phyloP scores from a whole-genome alignment of 2,113 vertebrate genomes.

The Procavia capensis region DNA sequence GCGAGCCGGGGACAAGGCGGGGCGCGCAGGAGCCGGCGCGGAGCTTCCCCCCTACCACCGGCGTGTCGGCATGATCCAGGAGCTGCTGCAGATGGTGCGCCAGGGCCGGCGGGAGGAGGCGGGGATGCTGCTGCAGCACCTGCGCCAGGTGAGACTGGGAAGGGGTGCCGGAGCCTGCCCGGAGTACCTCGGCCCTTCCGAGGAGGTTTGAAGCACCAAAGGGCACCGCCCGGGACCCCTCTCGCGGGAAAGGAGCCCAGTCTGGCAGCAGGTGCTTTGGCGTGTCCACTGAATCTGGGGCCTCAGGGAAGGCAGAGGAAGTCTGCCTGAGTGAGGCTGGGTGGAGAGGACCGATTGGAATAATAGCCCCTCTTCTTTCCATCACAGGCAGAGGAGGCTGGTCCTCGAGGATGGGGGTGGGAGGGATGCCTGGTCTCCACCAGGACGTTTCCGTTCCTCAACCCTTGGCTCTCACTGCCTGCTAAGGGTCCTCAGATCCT shows the following conservation, averaged over 20 bases:
- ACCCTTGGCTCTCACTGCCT: neutral
- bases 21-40: conserved; percentile 86
- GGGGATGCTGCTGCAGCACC: conserved; percentile 94
- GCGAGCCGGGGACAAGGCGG: conserved; percentile 93
- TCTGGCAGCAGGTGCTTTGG: conserved; percentile 62
- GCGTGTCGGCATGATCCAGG: conserved; percentile 96
- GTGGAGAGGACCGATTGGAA: conserved; percentile 74
- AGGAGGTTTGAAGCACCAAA: neutral
- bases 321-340: conserved; percentile 16
- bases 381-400: neutral
- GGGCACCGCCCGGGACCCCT: conserved; percentile 53
- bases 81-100: conserved; percentile 95
- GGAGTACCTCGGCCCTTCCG: conserved; percentile 44
- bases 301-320: conserved; percentile 44
- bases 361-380: conserved; percentile 21
- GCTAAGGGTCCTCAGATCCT: conserved; percentile 21
- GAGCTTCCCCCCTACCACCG: conserved; percentile 94
- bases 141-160: conserved; percentile 93
- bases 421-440: neutral
- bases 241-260: neutral
- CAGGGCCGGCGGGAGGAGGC: conserved; percentile 96
- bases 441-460: neutral
- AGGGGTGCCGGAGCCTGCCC: neutral
- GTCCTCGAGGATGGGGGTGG: neutral
- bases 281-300: conserved; percentile 48